Evolutionary conservation across 2,888 invertebrate genomes (phyloP).

Genomic region (Drosophila formosana): DNA sequence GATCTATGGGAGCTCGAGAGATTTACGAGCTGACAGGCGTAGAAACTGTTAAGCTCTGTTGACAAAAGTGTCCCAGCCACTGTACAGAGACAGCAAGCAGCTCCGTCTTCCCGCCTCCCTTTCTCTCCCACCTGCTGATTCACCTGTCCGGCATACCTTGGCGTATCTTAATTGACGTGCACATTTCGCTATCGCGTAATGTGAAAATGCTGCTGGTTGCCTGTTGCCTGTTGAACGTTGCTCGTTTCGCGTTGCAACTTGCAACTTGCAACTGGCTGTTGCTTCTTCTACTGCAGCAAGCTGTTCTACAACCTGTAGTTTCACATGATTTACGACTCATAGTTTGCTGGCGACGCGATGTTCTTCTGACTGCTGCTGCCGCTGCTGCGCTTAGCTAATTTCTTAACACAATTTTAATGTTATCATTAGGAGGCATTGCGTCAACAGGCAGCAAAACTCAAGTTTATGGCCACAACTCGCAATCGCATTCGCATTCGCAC

Average conservation of each 20-base stretch:
- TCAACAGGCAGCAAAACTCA: slow-evolving; percentile 42
- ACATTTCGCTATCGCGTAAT: slow-evolving; percentile 81
- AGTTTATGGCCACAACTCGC: slow-evolving; percentile 55
- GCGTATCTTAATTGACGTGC: slow-evolving; percentile 81
- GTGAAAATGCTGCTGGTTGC: slow-evolving; percentile 71
- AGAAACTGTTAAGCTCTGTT: slow-evolving; percentile 79
- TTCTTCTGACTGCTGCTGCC: slow-evolving; percentile 12
- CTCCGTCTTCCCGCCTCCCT: background rate
- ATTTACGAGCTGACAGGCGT: slow-evolving; percentile 81
- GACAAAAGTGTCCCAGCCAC: slow-evolving; percentile 75
- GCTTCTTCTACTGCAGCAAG: slow-evolving; percentile 34
- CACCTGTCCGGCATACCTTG: slow-evolving; percentile 77
- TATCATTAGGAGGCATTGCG: slow-evolving; percentile 76
- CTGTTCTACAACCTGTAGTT: slow-evolving; percentile 51
- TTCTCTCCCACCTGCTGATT: slow-evolving; percentile 58
- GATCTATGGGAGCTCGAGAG: slow-evolving; percentile 29
- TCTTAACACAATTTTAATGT: slow-evolving; percentile 81
- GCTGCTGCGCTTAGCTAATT: slow-evolving; percentile 65
- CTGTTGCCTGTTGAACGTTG: slow-evolving; percentile 51
- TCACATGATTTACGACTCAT: slow-evolving; percentile 72
- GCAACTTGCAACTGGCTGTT: background rate
- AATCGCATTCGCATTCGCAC: background rate
- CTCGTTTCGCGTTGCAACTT: slow-evolving; percentile 17
- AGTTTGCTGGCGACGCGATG: slow-evolving; percentile 33
- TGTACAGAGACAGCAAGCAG: slow-evolving; percentile 41